Evolutionary conservation across 1,140 invertebrate species (phyloP).

Genomic region (Solenopsis fugax): DNA sequence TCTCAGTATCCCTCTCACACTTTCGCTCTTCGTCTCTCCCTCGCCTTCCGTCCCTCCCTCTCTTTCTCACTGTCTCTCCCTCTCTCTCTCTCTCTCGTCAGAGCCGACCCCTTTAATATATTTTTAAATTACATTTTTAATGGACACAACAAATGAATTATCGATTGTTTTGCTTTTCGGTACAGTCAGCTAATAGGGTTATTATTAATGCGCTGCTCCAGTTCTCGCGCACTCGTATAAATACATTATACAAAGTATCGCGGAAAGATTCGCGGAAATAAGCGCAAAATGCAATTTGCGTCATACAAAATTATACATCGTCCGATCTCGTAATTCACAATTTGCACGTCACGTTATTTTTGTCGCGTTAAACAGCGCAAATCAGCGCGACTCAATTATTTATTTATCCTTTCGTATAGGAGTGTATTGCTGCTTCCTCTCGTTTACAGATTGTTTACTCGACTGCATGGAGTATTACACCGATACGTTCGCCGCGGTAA

Average conservation of each 20-base stretch:
- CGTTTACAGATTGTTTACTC: conserved; percentile 52
- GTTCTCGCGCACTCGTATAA: conserved; percentile 66
- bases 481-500: conserved; percentile 41
- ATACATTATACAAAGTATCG: conserved; percentile 57
- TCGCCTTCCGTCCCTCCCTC: background rate
- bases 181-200: conserved; percentile 67
- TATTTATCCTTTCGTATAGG: conserved; percentile 42
- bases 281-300: conserved; percentile 68
- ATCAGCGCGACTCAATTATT: conserved; percentile 45
- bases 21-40: conserved; percentile 18
- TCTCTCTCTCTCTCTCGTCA: conserved; percentile 25
- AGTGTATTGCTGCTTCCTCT: conserved; percentile 41
- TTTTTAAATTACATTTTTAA: conserved; percentile 85
- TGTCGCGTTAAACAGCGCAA: conserved; percentile 52
- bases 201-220: conserved; percentile 73
- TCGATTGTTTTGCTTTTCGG: conserved; percentile 77
- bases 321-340: conserved; percentile 46
- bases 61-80: background rate
- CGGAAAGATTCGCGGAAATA: conserved; percentile 63
- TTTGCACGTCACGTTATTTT: conserved; percentile 53
- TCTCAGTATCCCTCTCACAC: conserved; percentile 29
- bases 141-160: conserved; percentile 83
- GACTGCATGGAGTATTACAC: conserved; percentile 44
- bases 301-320: conserved; percentile 59
- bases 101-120: conserved; percentile 81